phyloP scores from a whole-genome alignment of 2,888 invertebrate genomes.

The Allophyes oxyacanthae region DNA sequence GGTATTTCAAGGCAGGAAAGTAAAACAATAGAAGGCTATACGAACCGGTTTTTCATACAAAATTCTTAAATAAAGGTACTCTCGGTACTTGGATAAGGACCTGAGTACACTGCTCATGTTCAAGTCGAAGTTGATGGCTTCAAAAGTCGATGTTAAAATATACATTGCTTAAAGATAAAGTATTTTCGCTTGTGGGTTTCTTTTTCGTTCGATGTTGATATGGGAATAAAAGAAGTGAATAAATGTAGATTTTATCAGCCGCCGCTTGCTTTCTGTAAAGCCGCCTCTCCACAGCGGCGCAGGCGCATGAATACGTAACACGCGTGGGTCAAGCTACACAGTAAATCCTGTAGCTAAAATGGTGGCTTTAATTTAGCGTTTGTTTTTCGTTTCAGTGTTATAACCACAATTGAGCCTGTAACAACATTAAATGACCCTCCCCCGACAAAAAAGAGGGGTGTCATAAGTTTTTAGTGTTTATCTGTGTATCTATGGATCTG shows the following conservation, averaged over 20 bases:
- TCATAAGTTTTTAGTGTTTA: too few species aligned
- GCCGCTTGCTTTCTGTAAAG: conserved; percentile 18
- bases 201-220: conserved; percentile 39
- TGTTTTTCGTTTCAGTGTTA: too few species aligned
- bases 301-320: background rate
- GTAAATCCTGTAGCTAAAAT: too few species aligned
- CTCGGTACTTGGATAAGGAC: conserved; percentile 17
- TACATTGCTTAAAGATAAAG: conserved; percentile 43
- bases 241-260: conserved; percentile 40
- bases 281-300: conserved; percentile 12
- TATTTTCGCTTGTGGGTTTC: conserved; percentile 38
- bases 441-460: too few species aligned
- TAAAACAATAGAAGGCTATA: conserved; percentile 58
- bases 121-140: conserved; percentile 15
- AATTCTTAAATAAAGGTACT: conserved; percentile 35
- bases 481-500: too few species aligned
- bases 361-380: too few species aligned
- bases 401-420: too few species aligned
- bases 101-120: conserved; percentile 9
- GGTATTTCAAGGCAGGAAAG: conserved; percentile 55
- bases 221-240: conserved; percentile 36
- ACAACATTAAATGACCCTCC: too few species aligned
- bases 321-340: background rate
- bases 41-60: conserved; percentile 57
- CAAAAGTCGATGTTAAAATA: conserved; percentile 40